Evolutionary conservation across 1,140 invertebrate genomes (phyloP).

Genomic region (Archegozetes longisetosus): DNA sequence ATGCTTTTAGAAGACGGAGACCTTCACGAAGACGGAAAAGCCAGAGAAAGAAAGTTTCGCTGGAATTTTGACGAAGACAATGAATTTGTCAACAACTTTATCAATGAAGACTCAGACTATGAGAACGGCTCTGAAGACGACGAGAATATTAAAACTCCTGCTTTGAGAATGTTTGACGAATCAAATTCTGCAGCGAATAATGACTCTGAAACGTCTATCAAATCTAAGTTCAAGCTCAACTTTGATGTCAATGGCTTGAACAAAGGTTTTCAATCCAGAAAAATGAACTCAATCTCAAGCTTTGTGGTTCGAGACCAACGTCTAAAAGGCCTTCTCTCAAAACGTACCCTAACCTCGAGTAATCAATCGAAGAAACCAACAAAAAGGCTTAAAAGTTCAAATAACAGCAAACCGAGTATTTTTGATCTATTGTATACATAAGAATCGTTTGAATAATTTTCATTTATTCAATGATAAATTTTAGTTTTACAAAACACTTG

Average conservation of each 20-base stretch:
- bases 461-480: no score
- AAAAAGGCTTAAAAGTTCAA: no score
- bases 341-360: no score
- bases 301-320: no score
- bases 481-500: not conserved
- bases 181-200: not conserved
- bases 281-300: no score
- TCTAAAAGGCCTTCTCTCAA: no score
- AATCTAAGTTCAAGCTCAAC: not conserved
- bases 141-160: not conserved
- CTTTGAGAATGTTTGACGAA: not conserved
- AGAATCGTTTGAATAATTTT: no score
- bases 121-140: constrained; percentile 2
- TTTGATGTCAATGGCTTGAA: no score
- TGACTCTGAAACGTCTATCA: not conserved
- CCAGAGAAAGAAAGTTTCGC: constrained; percentile 54
- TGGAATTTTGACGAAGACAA: constrained; percentile 38
- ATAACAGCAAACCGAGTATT: no score
- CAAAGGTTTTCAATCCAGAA: no score
- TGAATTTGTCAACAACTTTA: not conserved
- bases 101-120: not conserved
- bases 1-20: constrained; percentile 71
- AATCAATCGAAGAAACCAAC: no score
- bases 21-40: constrained; percentile 48
- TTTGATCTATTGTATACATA: no score